Evolutionary conservation across 2,888 invertebrate genomes (phyloP).

Genomic region (Cephus pulcher): DNA sequence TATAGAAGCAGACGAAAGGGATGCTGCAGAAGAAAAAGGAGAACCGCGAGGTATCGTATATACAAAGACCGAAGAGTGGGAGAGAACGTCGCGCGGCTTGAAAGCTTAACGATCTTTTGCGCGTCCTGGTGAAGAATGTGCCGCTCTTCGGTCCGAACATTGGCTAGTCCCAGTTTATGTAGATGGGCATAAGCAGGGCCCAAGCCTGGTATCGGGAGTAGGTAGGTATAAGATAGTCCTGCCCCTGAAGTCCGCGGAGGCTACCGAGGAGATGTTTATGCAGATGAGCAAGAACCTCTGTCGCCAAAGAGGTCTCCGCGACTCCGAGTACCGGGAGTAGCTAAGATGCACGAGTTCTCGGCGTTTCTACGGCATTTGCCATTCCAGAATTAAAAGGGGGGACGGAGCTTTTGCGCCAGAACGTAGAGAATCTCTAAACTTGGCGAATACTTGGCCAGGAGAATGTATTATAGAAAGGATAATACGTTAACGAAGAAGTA

Average conservation of each 20-base stretch:
- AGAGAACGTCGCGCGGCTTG: slow-evolving; percentile 22
- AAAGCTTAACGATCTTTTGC: slow-evolving; percentile 47
- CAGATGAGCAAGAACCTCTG: slow-evolving; percentile 51
- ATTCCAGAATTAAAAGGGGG: background rate
- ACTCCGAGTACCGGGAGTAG: slow-evolving; percentile 32
- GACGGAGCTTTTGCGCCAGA: background rate
- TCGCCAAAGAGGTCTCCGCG: slow-evolving; percentile 27
- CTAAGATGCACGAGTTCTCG: slow-evolving; percentile 1
- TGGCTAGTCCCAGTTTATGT: slow-evolving; percentile 35
- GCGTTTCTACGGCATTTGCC: background rate
- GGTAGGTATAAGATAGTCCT: slow-evolving; percentile 28
- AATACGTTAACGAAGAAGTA: background rate
- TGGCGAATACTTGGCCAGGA: background rate
- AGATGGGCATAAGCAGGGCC: slow-evolving; percentile 40
- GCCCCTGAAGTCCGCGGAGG: slow-evolving; percentile 34
- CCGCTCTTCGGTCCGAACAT: slow-evolving; percentile 37
- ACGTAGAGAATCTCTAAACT: background rate
- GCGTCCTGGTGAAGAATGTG: slow-evolving; percentile 49
- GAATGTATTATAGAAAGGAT: background rate
- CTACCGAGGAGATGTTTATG: slow-evolving; percentile 56
- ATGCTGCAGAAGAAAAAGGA: slow-evolving; percentile 22
- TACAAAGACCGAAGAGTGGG: slow-evolving; percentile 12
- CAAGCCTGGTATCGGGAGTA: slow-evolving; percentile 30
- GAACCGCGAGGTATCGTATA: slow-evolving; percentile 4
- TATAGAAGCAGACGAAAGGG: slow-evolving; percentile 16